A percentile compares a stretch with the other conserved stretches of the same genome.
These are phyloP conservation scores for Cryptocephalus moraei DNA, from an alignment of 2,888 invertebrate genomes.

Conservation along the genomic window DNA sequence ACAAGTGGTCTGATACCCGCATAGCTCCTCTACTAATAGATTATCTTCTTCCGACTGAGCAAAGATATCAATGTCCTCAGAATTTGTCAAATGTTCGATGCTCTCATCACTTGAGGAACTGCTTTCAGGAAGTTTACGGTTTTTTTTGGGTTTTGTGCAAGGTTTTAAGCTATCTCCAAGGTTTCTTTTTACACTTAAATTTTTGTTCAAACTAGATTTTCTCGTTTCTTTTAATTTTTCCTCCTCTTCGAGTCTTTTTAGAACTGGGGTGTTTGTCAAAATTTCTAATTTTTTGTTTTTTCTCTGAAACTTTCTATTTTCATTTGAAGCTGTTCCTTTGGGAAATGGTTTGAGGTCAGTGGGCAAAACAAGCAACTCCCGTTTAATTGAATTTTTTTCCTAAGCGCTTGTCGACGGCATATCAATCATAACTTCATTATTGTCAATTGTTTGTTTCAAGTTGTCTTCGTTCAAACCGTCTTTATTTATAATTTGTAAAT, in stretches of 20 bases:
- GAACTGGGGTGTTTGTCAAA: conserved; percentile 1
- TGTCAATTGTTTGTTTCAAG: not conserved
- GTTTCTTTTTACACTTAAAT: not conserved
- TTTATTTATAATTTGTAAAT: not conserved
- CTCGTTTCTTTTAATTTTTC: not conserved
- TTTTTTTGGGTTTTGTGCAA: not conserved
- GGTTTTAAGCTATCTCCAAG: conserved; percentile 1
- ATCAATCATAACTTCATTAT: not conserved
- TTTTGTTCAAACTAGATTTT: not conserved
- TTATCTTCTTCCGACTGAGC: conserved; percentile 1
- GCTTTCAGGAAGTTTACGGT: not conserved
- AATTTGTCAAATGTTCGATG: not conserved
- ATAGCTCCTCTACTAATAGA: too few species aligned
- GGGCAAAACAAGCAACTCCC: not conserved
- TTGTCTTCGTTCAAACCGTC: not conserved
- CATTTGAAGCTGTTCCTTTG: not conserved
- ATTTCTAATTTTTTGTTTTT: not conserved
- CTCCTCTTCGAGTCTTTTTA: not conserved
- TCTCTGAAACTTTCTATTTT: not conserved
- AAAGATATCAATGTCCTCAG: not conserved
- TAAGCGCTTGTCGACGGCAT: not conserved
- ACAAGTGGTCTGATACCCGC: too few species aligned
- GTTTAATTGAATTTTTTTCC: not conserved
- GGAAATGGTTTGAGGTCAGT: conserved; percentile 1
- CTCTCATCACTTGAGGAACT: not conserved